A percentile compares a stretch with the other conserved stretches of the same genome.
These are phyloP conservation scores for Gadopsis bispinosus DNA, from an alignment of 2,797 vertebrate species.

Conservation along the genomic window DNA sequence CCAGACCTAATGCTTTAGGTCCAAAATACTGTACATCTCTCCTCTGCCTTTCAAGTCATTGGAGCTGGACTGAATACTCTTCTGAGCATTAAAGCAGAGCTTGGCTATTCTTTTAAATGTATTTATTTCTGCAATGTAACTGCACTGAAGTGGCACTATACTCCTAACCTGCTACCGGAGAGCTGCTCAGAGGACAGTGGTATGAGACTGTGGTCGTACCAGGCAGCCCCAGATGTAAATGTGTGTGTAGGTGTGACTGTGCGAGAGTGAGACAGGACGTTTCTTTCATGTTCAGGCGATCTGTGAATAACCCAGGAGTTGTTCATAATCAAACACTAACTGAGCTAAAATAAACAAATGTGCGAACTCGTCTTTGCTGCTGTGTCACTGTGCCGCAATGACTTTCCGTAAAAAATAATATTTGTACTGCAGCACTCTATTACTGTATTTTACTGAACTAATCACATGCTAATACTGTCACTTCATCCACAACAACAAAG, in stretches of 20 bases:
- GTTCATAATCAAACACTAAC: conserved; percentile 13
- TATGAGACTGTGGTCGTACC: conserved; percentile 2
- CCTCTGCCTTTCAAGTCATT: not conserved
- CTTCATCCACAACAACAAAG: not conserved
- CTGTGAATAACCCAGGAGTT: conserved; percentile 11
- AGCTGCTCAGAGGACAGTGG: conserved; percentile 11
- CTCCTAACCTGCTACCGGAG: conserved; percentile 1
- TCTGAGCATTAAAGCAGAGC: conserved; percentile 21
- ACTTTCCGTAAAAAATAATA: not conserved
- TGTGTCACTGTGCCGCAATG: not conserved
- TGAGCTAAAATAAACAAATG: conserved; percentile 10
- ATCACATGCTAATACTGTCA: not conserved
- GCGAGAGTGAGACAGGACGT: conserved; percentile 3
- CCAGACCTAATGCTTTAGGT: not conserved
- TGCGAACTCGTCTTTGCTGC: not conserved
- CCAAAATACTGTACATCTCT: not conserved
- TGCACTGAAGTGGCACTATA: not conserved
- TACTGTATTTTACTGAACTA: not conserved
- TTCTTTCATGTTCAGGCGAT: conserved; percentile 30
- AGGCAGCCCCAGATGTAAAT: conserved; percentile 1
- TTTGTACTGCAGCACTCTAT: not conserved
- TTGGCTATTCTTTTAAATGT: conserved; percentile 10
- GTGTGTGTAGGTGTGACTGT: conserved; percentile 21
- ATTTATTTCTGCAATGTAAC: conserved; percentile 14
- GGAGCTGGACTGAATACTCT: conserved; percentile 9